phyloP scores from a whole-genome alignment of 2,888 invertebrate genomes.

The Xiphydria camelus region DNA sequence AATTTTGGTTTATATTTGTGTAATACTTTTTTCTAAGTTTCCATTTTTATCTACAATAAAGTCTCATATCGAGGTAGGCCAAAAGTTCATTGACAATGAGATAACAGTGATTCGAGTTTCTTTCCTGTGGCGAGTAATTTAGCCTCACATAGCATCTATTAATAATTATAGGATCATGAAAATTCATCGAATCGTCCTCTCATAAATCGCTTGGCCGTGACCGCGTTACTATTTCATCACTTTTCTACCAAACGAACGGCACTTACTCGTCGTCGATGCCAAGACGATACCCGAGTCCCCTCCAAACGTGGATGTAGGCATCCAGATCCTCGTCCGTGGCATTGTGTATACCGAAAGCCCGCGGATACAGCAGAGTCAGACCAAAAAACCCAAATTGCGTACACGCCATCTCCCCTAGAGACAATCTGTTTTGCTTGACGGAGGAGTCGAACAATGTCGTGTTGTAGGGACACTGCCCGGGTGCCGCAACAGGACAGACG shows the following conservation, averaged over 20 bases:
- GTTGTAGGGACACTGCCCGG: slow-evolving; percentile 33
- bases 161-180: too few species aligned
- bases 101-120: too few species aligned
- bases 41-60: too few species aligned
- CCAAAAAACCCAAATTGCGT: slow-evolving; percentile 63
- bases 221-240: not conserved
- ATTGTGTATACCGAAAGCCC: slow-evolving; percentile 51
- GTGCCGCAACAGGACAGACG: slow-evolving; percentile 27
- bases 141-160: too few species aligned
- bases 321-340: slow-evolving; percentile 58
- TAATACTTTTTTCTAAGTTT: too few species aligned
- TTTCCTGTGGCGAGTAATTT: too few species aligned
- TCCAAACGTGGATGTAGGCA: slow-evolving; percentile 62
- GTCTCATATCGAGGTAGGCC: too few species aligned
- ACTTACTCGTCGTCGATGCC: slow-evolving; percentile 56
- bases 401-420: slow-evolving; percentile 61
- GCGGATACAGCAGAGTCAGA: slow-evolving; percentile 56
- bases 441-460: not conserved
- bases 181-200: too few species aligned
- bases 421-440: slow-evolving; percentile 38
- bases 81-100: too few species aligned
- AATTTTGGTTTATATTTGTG: too few species aligned
- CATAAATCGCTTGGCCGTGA: not conserved
- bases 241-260: not conserved
- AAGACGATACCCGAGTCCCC: slow-evolving; percentile 60